Evolutionary conservation across 2,888 invertebrate species (phyloP).

Genomic region (Chaitophorus viminalis): DNA sequence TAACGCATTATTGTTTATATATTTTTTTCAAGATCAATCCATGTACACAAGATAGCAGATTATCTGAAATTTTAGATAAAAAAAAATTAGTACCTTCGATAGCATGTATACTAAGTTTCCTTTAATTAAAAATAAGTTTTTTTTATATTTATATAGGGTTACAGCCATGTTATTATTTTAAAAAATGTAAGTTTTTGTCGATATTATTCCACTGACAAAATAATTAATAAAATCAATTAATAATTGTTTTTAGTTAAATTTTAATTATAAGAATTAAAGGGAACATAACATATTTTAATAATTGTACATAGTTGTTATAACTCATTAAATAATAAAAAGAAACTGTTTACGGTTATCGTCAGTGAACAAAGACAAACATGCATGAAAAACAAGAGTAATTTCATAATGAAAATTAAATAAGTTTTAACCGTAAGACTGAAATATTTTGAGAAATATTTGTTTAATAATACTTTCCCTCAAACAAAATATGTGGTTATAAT

Average conservation of each 20-base stretch:
- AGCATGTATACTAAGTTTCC: no score
- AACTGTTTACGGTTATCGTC: neutral
- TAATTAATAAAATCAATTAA: neutral
- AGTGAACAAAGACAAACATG: neutral
- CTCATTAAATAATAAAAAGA: slow-evolving; percentile 1
- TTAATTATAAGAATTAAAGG: neutral
- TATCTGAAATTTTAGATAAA: no score
- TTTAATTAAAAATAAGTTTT: no score
- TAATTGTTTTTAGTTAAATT: neutral
- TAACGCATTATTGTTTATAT: no score
- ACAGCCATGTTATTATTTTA: no score
- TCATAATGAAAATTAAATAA: slow-evolving; percentile 17
- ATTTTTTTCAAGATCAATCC: no score
- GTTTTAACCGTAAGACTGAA: slow-evolving; percentile 16
- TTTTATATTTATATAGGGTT: no score
- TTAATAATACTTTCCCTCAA: neutral
- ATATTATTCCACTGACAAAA: neutral
- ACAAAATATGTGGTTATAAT: neutral
- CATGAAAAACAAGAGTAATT: slow-evolving; percentile 7
- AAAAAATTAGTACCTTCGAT: neutral
- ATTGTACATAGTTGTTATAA: neutral
- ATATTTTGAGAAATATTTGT: neutral
- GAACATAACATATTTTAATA: neutral
- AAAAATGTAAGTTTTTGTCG: no score
- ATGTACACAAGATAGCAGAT: no score